Evolutionary conservation across 2,113 vertebrate genomes (phyloP).

Genomic region (Triplophysa tibetana): DNA sequence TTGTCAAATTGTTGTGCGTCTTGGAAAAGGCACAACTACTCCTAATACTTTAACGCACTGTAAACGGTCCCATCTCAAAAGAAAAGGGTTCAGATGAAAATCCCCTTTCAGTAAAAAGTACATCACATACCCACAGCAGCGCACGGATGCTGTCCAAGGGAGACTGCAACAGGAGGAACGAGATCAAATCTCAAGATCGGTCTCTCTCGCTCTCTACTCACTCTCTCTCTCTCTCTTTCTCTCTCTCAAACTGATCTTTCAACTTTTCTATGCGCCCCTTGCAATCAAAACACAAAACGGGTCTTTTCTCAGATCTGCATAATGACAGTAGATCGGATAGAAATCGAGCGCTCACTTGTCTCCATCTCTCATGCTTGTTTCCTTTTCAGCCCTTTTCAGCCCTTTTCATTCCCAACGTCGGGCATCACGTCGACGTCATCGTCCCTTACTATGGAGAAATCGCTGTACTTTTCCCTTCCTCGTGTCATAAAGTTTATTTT

Average conservation of each 20-base stretch:
- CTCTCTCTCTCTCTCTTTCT: constrained; percentile 32
- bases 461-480: constrained; percentile 16
- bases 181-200: constrained; percentile 56
- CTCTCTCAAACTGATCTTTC: neutral
- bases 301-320: constrained; percentile 72
- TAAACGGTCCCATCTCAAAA: too few relatives aligned
- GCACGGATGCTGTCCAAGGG: constrained; percentile 64
- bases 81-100: neutral
- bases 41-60: neutral
- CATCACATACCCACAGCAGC: constrained; percentile 66
- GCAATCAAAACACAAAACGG: constrained; percentile 56
- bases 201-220: constrained; percentile 26
- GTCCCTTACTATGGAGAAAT: constrained; percentile 47
- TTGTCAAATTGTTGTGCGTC: neutral
- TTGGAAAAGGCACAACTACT: neutral
- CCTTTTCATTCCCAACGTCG: constrained; percentile 84
- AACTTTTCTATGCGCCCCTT: constrained; percentile 23
- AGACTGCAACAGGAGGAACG: constrained; percentile 71
- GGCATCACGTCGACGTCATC: constrained; percentile 91
- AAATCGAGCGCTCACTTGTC: constrained; percentile 80
- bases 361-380: constrained; percentile 81
- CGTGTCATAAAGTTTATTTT: constrained; percentile 75
- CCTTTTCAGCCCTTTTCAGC: constrained; percentile 78
- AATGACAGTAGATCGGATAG: constrained; percentile 68
- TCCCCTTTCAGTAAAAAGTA: neutral